phyloP scores from a whole-genome alignment of 2,113 vertebrate genomes.

The Setophaga petechia region DNA sequence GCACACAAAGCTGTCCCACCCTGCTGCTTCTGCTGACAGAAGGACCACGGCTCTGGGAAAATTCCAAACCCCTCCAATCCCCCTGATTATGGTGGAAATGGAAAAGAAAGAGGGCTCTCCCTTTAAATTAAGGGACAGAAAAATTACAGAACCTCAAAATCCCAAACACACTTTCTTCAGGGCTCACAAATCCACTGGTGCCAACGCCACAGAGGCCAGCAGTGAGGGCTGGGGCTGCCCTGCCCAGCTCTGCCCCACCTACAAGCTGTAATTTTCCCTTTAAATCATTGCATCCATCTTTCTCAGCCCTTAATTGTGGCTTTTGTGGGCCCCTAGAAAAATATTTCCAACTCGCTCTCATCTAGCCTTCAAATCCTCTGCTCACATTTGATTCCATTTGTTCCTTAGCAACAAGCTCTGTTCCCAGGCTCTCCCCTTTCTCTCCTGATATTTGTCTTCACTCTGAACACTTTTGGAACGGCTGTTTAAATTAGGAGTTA shows the following conservation, averaged over 20 bases:
- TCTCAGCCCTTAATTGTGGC: background rate
- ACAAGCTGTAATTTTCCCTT: background rate
- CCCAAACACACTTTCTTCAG: background rate
- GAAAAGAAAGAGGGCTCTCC: background rate
- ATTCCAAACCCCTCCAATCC: background rate
- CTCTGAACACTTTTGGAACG: background rate
- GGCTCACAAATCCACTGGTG: background rate
- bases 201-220: background rate
- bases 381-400: background rate
- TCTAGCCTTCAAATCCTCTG: background rate
- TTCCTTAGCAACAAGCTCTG: conserved; percentile 31
- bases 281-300: background rate
- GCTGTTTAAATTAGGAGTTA: background rate
- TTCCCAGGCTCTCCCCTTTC: conserved; percentile 27
- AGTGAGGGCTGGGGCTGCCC: background rate
- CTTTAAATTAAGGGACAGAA: background rate
- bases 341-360: background rate
- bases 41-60: accelerated
- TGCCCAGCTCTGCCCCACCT: background rate
- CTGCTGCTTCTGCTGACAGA: background rate
- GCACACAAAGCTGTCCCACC: background rate
- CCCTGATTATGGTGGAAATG: background rate
- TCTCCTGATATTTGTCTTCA: background rate
- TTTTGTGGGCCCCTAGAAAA: conserved; percentile 27
- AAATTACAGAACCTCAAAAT: background rate